Base-by-base conservation (phyloP, 2,113 vertebrate genomes). In the Labeo catla region DNA sequence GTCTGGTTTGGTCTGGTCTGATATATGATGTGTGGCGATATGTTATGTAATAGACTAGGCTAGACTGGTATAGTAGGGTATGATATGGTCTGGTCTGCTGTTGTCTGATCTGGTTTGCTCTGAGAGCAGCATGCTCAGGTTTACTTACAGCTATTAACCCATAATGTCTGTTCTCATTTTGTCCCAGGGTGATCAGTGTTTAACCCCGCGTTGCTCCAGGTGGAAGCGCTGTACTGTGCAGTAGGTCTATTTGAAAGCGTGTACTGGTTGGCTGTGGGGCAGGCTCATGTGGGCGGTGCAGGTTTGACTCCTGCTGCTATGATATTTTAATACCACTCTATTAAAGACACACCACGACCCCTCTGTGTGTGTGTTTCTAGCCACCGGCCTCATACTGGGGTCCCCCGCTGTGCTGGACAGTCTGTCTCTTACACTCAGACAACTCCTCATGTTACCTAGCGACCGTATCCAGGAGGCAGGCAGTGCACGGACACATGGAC, bases 381-480 rank as follows among this genome's bases (percentile, higher is more conserved):
- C 66, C 50, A 19, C 68, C 43, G 43, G 28, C 63, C 74, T 76
- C 65, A 79, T 23, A 10, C 85, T 57, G 8, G 59, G 76, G 76
- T 84, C 81, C 45, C 84, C 63, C 57, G 45, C 61, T 82, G 72
- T 84, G 70, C 59, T 78, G 77, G 65, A 83, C 65, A 45, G 87
- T 91, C 84, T 77, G 85, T 80, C 76, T 87, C 43, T 61, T 59
- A 81, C 83, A 84, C 66, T 74, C 52, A 73, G 76, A 57, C 49
- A 61, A 19, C 66, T 80, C 73, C 50, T 88, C 86, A 90, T 90
- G 93, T 92, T 93, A 93, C 94, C 94, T 93, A 92, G 92, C 94
- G 91, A 94, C 92, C 86, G 92, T 91, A 93, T 92, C 92, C 87
- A 88, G 86, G 83, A 89, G 89, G 81, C 84, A 82, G 89, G 86